Percentiles rank a stretch among this genome's conserved stretches.
Conservation (phyloP, 2,797 vertebrate genomes). For the Enteromius mattozi region DNA sequence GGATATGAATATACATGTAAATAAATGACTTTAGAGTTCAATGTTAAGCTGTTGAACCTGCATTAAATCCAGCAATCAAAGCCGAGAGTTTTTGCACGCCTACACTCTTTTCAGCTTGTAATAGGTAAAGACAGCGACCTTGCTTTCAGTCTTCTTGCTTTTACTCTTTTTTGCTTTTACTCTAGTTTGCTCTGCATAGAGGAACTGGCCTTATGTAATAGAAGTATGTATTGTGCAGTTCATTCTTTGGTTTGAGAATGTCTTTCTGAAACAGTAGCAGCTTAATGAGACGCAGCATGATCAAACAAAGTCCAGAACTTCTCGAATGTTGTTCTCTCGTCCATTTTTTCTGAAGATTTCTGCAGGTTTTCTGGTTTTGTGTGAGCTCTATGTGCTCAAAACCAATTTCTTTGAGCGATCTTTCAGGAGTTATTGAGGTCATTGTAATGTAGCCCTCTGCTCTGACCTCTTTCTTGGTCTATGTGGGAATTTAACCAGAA, state of each 20-base stretch:
- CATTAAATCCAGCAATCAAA: not conserved
- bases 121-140: not conserved
- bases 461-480: not conserved
- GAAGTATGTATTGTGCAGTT: not conserved
- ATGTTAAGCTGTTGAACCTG: not conserved
- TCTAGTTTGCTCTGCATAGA: not conserved
- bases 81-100: not conserved
- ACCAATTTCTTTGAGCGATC: not conserved
- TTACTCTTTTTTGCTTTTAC: not conserved
- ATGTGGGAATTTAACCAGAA: slow-evolving; percentile 17
- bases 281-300: not conserved
- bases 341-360: not conserved
- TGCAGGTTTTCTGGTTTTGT: not conserved
- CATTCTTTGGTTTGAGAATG: not conserved
- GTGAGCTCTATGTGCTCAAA: not conserved
- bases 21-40: not conserved
- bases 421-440: slow-evolving; percentile 26
- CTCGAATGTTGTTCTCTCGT: not conserved
- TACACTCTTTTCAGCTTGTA: not conserved
- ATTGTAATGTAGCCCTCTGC: not conserved
- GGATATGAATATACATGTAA: not conserved
- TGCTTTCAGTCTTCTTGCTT: not conserved
- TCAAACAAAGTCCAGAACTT: not conserved
- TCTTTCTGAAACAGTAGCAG: not conserved
- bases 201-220: not conserved